Conservation (phyloP, 1,140 invertebrate species). For the Drosophila nigrodunni region DNA sequence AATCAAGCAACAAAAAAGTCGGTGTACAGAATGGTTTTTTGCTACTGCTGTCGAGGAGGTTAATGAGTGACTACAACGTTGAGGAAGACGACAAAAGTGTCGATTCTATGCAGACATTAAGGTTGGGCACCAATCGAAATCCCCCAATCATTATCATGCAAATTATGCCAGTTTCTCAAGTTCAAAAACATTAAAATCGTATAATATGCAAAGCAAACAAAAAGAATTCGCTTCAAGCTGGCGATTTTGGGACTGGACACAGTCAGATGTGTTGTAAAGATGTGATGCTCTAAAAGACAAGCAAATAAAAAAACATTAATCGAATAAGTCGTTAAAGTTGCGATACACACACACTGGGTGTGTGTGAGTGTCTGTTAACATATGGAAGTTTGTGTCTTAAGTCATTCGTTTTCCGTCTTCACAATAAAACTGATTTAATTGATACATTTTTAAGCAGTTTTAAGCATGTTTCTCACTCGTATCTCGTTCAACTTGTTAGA, state of each 20-base stretch:
- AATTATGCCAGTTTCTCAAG: constrained; percentile 73
- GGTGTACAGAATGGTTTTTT: constrained; percentile 49
- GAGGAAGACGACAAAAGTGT: background rate
- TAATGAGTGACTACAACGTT: constrained; percentile 27
- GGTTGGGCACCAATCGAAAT: constrained; percentile 5
- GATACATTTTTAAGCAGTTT: constrained; percentile 14
- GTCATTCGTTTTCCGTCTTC: constrained; percentile 75
- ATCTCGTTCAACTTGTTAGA: constrained; percentile 1
- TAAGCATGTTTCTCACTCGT: constrained; percentile 4
- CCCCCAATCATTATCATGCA: constrained; percentile 69
- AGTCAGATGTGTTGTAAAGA: constrained; percentile 50
- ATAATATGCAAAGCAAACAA: constrained; percentile 47
- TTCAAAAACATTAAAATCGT: constrained; percentile 76
- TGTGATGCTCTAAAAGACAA: constrained; percentile 34
- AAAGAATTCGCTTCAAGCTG: constrained; percentile 25
- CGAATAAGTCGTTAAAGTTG: constrained; percentile 67
- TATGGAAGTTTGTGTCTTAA: constrained; percentile 69
- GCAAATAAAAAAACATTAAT: constrained; percentile 53
- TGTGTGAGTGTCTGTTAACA: constrained; percentile 15
- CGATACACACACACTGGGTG: constrained; percentile 32
- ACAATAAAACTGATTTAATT: constrained; percentile 59
- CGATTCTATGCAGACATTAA: constrained; percentile 59
- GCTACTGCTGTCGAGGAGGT: constrained; percentile 16
- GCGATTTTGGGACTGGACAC: constrained; percentile 8
- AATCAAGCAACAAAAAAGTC: constrained; percentile 34